Conservation (phyloP, 2,888 invertebrate genomes). For the Globia sparganii region DNA sequence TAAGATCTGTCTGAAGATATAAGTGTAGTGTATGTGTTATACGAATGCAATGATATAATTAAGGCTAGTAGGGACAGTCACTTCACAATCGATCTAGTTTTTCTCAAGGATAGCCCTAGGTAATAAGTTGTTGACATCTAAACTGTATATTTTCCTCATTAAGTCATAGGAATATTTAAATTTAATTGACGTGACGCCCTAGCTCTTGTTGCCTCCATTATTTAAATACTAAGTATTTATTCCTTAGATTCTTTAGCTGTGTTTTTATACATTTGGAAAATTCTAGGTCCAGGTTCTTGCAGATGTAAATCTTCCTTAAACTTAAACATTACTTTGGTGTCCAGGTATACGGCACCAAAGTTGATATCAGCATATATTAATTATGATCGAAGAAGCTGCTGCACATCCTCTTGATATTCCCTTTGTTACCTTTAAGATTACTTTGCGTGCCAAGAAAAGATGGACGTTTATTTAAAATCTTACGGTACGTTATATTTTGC, state of each 20-base stretch:
- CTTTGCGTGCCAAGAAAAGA: not conserved
- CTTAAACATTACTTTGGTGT: not conserved
- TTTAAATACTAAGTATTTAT: not conserved
- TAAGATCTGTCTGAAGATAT: constrained; percentile 37
- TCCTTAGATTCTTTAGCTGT: not conserved
- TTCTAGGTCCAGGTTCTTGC: not conserved
- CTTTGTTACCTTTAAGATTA: not conserved
- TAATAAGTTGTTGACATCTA: constrained; percentile 63
- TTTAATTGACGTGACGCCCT: constrained; percentile 23
- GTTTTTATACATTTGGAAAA: not conserved
- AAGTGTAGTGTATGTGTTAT: constrained; percentile 37
- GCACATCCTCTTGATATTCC: not conserved
- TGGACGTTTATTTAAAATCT: not conserved
- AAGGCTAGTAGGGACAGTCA: constrained; percentile 65
- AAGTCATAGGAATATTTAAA: constrained; percentile 45
- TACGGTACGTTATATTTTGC: not conserved
- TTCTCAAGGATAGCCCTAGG: constrained; percentile 72
- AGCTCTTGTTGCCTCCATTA: constrained; percentile 10
- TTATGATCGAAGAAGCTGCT: not conserved
- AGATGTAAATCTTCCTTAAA: not conserved
- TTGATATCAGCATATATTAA: not conserved
- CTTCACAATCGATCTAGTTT: constrained; percentile 72
- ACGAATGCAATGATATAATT: constrained; percentile 53
- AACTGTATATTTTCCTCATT: constrained; percentile 56
- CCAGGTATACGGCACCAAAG: no score